Conservation (phyloP, 1,140 invertebrate species). For the Drosophila asahinai region DNA sequence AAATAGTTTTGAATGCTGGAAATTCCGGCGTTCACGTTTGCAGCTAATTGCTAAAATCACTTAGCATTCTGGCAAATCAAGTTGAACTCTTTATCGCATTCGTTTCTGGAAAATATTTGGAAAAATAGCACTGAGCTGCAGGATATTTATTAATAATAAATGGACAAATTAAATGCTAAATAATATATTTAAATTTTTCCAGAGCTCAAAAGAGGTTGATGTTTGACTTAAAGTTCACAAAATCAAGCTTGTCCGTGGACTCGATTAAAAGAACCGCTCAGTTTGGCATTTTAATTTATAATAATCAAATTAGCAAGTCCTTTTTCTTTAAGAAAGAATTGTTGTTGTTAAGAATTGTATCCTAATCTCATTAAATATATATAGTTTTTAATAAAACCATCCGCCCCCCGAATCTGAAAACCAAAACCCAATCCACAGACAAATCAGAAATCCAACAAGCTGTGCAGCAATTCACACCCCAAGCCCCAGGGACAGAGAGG, state of each 20-base stretch:
- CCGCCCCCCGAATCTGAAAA: not conserved
- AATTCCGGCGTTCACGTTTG: not conserved
- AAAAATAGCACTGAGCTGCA: not conserved
- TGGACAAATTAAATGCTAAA: too few species aligned
- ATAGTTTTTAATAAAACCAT: slow-evolving; percentile 5
- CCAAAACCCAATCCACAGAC: slow-evolving; percentile 24
- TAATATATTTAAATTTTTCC: too few species aligned
- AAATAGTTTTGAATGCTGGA: slow-evolving; percentile 32
- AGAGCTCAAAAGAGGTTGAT: too few species aligned
- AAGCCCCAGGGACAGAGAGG: not conserved
- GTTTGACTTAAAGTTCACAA: too few species aligned
- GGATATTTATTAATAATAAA: not conserved
- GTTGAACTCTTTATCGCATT: slow-evolving; percentile 18
- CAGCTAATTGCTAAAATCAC: slow-evolving; percentile 39
- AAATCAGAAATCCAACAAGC: slow-evolving; percentile 78
- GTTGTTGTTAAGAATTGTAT: too few species aligned
- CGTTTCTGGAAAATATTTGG: not conserved
- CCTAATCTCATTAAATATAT: not conserved
- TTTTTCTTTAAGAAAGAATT: too few species aligned
- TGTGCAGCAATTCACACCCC: slow-evolving; percentile 65
- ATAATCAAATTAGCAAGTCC: too few species aligned
- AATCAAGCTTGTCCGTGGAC: too few species aligned
- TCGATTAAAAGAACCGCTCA: too few species aligned
- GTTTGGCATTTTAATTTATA: too few species aligned
- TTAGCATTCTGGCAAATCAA: slow-evolving; percentile 1